Conservation (phyloP, 2,113 vertebrate species). For the Protobothrops flavoviridis region DNA sequence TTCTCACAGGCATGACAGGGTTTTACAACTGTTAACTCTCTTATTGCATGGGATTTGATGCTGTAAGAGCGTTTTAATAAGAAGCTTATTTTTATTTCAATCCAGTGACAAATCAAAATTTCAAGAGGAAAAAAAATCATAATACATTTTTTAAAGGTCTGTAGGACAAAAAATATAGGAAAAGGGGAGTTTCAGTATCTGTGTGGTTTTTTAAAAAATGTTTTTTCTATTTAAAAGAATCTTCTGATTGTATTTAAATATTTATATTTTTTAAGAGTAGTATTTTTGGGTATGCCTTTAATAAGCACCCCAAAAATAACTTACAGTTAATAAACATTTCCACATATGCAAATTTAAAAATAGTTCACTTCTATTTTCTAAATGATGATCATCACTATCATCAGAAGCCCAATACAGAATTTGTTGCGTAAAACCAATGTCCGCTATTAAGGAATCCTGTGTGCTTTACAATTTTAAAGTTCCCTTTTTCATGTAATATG, state of each 20-base stretch:
- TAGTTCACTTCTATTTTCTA: not conserved
- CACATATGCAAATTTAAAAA: not conserved
- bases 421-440: not conserved
- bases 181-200: constrained; percentile 12
- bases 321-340: not conserved
- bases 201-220: not conserved
- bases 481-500: not conserved
- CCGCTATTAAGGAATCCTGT: not conserved
- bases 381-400: not conserved
- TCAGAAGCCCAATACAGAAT: not conserved
- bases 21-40: constrained; percentile 76
- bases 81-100: constrained; percentile 70
- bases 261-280: not conserved
- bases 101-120: constrained; percentile 60
- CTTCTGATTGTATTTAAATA: not conserved
- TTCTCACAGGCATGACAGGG: constrained; percentile 77
- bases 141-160: constrained; percentile 30
- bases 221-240: constrained; percentile 30
- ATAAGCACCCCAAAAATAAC: not conserved
- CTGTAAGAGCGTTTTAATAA: constrained; percentile 77
- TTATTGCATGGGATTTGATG: constrained; percentile 73
- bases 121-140: constrained; percentile 37
- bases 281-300: not conserved
- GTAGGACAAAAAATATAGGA: constrained; percentile 12
- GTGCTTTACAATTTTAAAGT: not conserved